phyloP scores from a whole-genome alignment of 2,113 vertebrate species.

The Mixornis gularis region DNA sequence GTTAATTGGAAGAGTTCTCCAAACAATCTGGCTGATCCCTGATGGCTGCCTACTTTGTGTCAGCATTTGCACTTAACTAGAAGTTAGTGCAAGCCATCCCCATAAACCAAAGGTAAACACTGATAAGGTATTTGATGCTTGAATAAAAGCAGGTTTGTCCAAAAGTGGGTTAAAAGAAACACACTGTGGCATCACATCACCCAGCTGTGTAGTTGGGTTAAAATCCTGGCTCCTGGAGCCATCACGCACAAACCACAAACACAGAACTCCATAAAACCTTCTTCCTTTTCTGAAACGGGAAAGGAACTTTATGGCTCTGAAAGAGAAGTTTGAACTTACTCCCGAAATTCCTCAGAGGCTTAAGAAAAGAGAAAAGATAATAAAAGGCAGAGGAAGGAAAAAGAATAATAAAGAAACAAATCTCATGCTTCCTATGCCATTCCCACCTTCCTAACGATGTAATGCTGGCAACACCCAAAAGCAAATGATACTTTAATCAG shows the following conservation, averaged over 20 bases:
- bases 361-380: conserved; percentile 9
- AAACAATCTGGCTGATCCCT: neutral
- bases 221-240: neutral
- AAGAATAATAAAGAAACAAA: neutral
- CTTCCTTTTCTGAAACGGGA: neutral
- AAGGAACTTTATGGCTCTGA: conserved; percentile 19
- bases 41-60: neutral
- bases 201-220: neutral
- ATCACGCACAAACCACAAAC: neutral
- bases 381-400: neutral
- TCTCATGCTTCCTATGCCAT: neutral
- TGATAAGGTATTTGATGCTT: neutral
- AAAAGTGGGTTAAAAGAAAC: neutral
- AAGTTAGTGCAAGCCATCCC: neutral
- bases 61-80: neutral
- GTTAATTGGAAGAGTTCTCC: conserved; percentile 5
- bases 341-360: conserved; percentile 39
- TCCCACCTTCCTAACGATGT: neutral
- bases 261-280: conserved; percentile 14
- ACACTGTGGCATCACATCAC: neutral
- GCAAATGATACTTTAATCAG: neutral
- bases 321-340: conserved; percentile 30
- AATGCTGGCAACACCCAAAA: neutral
- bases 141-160: neutral
- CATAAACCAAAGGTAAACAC: neutral